Evolutionary conservation across 2,797 vertebrate species (phyloP).

Genomic region (Sciurus vulgaris): DNA sequence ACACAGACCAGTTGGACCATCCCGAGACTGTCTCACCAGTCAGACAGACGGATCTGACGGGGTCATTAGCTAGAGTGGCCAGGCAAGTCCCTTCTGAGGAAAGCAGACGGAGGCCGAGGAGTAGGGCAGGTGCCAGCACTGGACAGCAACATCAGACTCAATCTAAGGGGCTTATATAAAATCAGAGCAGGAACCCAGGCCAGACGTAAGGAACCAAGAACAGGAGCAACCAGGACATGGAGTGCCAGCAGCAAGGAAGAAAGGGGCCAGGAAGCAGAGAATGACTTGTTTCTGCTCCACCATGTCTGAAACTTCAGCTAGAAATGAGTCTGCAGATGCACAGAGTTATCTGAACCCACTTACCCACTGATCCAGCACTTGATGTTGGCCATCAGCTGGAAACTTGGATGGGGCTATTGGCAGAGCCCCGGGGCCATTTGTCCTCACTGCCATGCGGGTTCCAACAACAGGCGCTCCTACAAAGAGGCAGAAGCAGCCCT

Average conservation of each 20-base stretch:
- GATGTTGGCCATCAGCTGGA: background rate
- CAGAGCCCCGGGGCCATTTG: background rate
- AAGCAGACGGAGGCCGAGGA: background rate
- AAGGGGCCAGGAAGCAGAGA: no score
- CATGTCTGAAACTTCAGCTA: background rate
- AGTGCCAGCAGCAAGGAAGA: background rate
- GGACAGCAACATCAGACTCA: background rate
- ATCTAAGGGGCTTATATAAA: background rate
- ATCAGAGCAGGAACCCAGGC: background rate
- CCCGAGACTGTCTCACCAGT: background rate
- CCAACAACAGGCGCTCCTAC: background rate
- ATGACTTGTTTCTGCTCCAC: background rate
- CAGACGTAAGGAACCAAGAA: background rate
- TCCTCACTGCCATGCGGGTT: background rate
- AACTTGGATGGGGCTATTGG: background rate
- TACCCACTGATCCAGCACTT: background rate
- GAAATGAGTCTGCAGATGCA: background rate
- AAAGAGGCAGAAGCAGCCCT: background rate
- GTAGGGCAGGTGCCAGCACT: background rate
- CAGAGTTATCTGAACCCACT: background rate
- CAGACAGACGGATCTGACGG: background rate
- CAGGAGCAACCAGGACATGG: background rate
- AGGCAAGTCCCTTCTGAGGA: background rate
- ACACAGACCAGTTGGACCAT: background rate
- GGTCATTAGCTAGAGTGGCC: background rate